A percentile compares a stretch with the other conserved stretches of the same genome.
phyloP scores from a whole-genome alignment of 2,113 vertebrate genomes.

The Triplophysa tibetana region DNA sequence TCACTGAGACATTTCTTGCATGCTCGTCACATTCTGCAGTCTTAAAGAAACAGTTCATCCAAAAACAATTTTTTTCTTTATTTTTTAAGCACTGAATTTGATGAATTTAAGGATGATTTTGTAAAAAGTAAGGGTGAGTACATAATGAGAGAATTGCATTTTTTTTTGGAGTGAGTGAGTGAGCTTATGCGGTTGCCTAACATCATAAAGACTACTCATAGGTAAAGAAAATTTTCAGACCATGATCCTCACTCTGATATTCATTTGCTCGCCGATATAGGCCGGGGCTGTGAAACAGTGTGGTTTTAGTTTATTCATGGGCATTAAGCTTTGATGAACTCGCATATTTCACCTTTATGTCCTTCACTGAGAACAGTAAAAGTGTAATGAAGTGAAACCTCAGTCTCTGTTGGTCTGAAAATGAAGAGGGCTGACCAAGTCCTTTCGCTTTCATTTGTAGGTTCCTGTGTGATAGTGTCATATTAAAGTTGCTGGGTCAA shows the following conservation, averaged over 20 bases:
- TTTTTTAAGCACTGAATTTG: no score
- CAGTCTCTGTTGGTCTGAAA: slow-evolving; percentile 25
- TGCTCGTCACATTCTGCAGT: not conserved
- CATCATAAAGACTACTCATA: not conserved
- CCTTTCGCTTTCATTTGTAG: not conserved
- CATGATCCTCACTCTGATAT: not conserved
- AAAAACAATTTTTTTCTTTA: no score
- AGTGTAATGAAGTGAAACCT: slow-evolving; percentile 12
- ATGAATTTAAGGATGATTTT: no score
- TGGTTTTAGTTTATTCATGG: slow-evolving; percentile 33
- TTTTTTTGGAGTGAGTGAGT: no score
- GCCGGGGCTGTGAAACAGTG: slow-evolving; percentile 2
- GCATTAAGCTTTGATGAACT: slow-evolving; percentile 35
- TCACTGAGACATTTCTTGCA: slow-evolving; percentile 5
- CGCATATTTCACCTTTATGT: slow-evolving; percentile 30
- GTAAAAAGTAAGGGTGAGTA: no score
- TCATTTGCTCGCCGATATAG: slow-evolving; percentile 10
- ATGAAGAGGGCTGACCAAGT: not conserved
- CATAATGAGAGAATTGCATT: no score
- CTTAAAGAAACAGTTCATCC: no score
- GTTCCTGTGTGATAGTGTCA: not conserved
- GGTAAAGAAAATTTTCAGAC: not conserved
- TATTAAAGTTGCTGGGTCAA: not conserved
- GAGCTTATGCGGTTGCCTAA: not conserved
- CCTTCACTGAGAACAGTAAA: slow-evolving; percentile 2